Percentiles rank a stretch among this genome's conserved stretches.
Evolutionary conservation across 2,888 invertebrate genomes (phyloP).

Genomic region (Volucella inflata): DNA sequence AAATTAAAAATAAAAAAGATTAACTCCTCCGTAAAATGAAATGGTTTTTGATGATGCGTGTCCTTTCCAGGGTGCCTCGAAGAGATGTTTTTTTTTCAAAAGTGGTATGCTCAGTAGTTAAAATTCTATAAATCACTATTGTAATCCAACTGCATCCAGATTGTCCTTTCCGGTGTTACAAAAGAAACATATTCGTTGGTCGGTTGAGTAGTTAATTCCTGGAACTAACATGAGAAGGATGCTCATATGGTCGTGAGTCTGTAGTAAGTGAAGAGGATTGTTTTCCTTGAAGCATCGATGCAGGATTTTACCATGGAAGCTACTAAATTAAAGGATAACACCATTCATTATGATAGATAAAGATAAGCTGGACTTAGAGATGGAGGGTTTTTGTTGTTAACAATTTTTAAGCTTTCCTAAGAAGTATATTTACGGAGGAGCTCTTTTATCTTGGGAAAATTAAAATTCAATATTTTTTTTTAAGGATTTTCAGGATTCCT

Average conservation of each 20-base stretch:
- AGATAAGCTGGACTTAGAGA: slow-evolving; percentile 19
- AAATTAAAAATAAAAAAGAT: slow-evolving; percentile 1
- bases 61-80: neutral
- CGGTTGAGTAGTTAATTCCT: slow-evolving; percentile 22
- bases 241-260: slow-evolving; percentile 4
- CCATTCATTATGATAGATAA: slow-evolving; percentile 35
- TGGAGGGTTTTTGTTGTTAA: neutral
- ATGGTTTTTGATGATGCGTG: slow-evolving; percentile 3
- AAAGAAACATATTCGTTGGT: slow-evolving; percentile 22
- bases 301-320: neutral
- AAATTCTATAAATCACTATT: slow-evolving; percentile 39
- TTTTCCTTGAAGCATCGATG: slow-evolving; percentile 6
- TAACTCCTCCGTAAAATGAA: neutral
- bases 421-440: too few relatives aligned
- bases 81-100: neutral
- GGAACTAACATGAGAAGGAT: slow-evolving; percentile 1
- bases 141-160: slow-evolving; percentile 40
- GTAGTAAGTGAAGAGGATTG: neutral
- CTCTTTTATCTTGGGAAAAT: too few relatives aligned
- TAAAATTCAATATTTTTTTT: too few relatives aligned
- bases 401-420: neutral
- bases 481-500: too few relatives aligned
- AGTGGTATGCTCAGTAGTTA: slow-evolving; percentile 4
- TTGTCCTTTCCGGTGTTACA: slow-evolving; percentile 13
- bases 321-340: slow-evolving; percentile 35